Percentiles rank a stretch among this genome's conserved stretches.
phyloP scores from a whole-genome alignment of 2,888 invertebrate genomes.

The Agriopis leucophaearia region DNA sequence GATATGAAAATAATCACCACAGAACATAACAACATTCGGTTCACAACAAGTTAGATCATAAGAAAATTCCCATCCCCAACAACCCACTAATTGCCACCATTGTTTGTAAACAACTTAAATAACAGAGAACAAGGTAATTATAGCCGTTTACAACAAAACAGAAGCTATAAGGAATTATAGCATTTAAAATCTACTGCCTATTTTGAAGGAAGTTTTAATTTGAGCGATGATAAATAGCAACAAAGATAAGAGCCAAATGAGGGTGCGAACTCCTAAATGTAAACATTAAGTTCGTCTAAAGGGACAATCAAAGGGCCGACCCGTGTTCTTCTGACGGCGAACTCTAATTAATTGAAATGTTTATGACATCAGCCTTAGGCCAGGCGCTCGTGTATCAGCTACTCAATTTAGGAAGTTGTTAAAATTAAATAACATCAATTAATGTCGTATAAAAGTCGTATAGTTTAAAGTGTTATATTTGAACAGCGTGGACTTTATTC shows the following conservation, averaged over 20 bases:
- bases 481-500: background rate
- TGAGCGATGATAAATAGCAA: slow-evolving; percentile 53
- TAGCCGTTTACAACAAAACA: slow-evolving; percentile 36
- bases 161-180: slow-evolving; percentile 42
- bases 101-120: slow-evolving; percentile 51
- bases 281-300: slow-evolving; percentile 68
- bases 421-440: slow-evolving; percentile 34
- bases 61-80: slow-evolving; percentile 43
- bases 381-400: slow-evolving; percentile 49
- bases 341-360: slow-evolving; percentile 72
- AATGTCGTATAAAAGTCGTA: slow-evolving; percentile 32
- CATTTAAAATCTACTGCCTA: slow-evolving; percentile 51
- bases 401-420: slow-evolving; percentile 46
- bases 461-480: slow-evolving; percentile 14
- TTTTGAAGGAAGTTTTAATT: slow-evolving; percentile 53
- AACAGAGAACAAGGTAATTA: slow-evolving; percentile 57
- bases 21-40: slow-evolving; percentile 20
- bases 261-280: slow-evolving; percentile 63
- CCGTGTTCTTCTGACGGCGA: slow-evolving; percentile 55
- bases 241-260: slow-evolving; percentile 54
- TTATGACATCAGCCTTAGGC: slow-evolving; percentile 62
- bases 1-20: background rate
- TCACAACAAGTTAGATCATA: slow-evolving; percentile 37
- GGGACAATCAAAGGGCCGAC: slow-evolving; percentile 64
- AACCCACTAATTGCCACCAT: slow-evolving; percentile 51